Evolutionary conservation across 2,888 invertebrate genomes (phyloP).

Genomic region (Campaea margaritaria): DNA sequence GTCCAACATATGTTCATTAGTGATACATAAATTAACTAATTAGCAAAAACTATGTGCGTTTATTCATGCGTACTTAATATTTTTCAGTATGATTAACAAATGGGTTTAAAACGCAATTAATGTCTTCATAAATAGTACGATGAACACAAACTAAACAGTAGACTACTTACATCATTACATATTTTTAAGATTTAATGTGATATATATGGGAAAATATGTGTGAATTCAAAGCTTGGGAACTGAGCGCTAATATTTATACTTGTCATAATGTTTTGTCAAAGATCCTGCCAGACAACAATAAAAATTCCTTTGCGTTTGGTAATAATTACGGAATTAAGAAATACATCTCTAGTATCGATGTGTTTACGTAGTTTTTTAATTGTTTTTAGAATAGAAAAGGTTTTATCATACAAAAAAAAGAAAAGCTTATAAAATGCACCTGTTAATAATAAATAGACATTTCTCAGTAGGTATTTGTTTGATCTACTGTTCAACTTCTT

Average conservation of each 20-base stretch:
- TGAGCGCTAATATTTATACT: too few species aligned
- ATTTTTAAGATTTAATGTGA: neutral
- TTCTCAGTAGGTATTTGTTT: neutral
- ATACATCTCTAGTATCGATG: too few species aligned
- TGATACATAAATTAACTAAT: conserved; percentile 32
- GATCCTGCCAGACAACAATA: too few species aligned
- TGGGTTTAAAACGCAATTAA: conserved; percentile 23
- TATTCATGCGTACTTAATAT: conserved; percentile 22
- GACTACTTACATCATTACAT: conserved; percentile 3
- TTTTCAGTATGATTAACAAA: conserved; percentile 26
- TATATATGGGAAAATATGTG: conserved; percentile 1
- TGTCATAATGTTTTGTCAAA: too few species aligned
- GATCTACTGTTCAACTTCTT: neutral
- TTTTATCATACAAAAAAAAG: too few species aligned
- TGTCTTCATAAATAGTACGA: conserved; percentile 25
- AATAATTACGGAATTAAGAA: too few species aligned
- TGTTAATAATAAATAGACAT: too few species aligned
- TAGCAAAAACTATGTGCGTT: conserved; percentile 24
- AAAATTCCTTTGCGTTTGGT: too few species aligned
- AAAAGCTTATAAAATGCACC: too few species aligned
- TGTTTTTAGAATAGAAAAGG: too few species aligned
- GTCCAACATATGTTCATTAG: conserved; percentile 28
- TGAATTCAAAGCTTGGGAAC: conserved; percentile 1
- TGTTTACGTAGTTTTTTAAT: too few species aligned
- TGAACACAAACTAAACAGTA: conserved; percentile 14